Conservation (phyloP, 2,888 invertebrate species). For the Lochmaea crataegi region DNA sequence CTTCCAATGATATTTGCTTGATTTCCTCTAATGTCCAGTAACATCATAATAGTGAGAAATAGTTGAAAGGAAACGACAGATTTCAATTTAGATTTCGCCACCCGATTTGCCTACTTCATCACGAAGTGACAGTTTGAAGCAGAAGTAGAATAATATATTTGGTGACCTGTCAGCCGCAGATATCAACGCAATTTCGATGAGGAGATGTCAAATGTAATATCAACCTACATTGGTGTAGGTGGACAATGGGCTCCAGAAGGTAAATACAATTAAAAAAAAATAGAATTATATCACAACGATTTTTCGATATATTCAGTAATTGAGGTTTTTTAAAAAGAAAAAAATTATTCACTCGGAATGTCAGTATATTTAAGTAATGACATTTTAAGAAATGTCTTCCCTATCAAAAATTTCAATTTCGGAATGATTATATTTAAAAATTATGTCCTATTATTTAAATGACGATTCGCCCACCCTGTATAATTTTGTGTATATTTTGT, state of each 20-base stretch:
- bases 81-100: constrained; percentile 40
- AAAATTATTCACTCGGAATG: too few relatives aligned
- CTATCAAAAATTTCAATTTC: too few relatives aligned
- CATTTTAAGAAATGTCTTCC: too few relatives aligned
- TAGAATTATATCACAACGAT: background rate
- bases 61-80: constrained; percentile 24
- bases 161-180: constrained; percentile 36
- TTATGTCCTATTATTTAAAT: too few relatives aligned
- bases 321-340: too few relatives aligned
- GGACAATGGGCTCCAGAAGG: background rate
- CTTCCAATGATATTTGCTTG: background rate
- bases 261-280: background rate
- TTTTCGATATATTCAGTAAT: background rate
- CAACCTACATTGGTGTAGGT: background rate
- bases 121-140: constrained; percentile 42
- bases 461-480: too few relatives aligned
- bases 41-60: background rate
- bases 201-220: background rate
- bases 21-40: background rate
- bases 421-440: too few relatives aligned
- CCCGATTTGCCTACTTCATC: constrained; percentile 39
- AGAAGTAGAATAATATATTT: constrained; percentile 44
- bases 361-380: too few relatives aligned
- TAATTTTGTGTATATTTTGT: too few relatives aligned
- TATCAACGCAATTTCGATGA: constrained; percentile 10